A percentile compares a stretch with the other conserved stretches of the same genome.
Conservation (phyloP, 2,113 vertebrate species). For the Hyperoodon ampullatus region DNA sequence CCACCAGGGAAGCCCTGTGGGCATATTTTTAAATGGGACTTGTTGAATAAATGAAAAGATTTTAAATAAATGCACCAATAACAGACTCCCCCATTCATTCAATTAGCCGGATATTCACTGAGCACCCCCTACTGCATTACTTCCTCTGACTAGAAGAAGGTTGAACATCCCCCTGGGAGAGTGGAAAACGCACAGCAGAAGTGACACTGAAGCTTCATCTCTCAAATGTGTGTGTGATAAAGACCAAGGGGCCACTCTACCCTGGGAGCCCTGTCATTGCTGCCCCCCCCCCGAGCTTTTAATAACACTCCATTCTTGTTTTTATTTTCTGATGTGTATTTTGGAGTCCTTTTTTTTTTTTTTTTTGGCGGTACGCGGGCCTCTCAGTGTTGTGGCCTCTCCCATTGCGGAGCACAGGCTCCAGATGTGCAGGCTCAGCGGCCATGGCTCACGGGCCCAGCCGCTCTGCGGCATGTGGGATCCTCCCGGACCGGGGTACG, state of each 20-base stretch:
- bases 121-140: neutral
- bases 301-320: neutral
- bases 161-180: neutral
- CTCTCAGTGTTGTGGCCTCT: too few relatives aligned
- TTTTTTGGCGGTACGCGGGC: too few relatives aligned
- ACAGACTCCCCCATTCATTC: neutral
- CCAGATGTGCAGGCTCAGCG: rapidly evolving
- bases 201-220: neutral
- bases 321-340: neutral
- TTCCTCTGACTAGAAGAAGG: neutral
- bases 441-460: too few relatives aligned
- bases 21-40: neutral
- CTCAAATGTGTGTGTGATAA: neutral
- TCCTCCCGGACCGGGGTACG: rapidly evolving
- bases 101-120: neutral
- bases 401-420: too few relatives aligned
- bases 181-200: neutral
- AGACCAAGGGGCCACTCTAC: neutral
- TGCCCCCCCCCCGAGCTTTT: neutral
- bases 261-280: neutral
- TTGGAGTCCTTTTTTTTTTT: neutral
- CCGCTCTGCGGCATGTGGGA: too few relatives aligned
- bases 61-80: neutral
- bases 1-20: too few relatives aligned
- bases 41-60: neutral